Conservation (phyloP, 2,797 vertebrate genomes). For the Sebastes miniatus region DNA sequence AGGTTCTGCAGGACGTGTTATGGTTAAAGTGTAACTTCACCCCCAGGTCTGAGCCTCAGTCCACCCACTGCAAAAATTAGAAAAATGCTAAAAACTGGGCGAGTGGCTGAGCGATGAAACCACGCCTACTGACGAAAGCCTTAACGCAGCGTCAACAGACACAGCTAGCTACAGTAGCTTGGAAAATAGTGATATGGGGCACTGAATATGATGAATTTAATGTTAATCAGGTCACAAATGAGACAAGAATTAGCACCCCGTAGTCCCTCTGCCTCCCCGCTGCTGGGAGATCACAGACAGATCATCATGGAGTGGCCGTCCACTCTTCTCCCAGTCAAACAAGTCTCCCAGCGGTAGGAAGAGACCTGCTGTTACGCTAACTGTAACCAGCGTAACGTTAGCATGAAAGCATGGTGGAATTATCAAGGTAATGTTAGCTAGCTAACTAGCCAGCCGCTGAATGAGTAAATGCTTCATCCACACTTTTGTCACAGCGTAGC, state of each 20-base stretch:
- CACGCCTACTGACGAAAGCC: background rate
- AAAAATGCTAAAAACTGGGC: background rate
- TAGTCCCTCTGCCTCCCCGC: background rate
- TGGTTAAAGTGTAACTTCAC: background rate
- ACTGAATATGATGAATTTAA: background rate
- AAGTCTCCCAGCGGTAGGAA: too few relatives aligned
- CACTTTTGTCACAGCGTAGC: background rate
- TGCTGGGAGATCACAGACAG: background rate
- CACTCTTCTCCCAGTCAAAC: too few relatives aligned
- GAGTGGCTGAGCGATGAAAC: too few relatives aligned
- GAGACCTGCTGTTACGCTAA: too few relatives aligned
- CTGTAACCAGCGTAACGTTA: too few relatives aligned
- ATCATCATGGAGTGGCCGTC: too few relatives aligned
- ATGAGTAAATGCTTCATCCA: too few relatives aligned
- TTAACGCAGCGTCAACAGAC: background rate
- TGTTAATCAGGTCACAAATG: background rate
- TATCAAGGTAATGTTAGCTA: background rate
- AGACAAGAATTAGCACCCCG: background rate
- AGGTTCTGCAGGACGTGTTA: background rate
- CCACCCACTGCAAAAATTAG: background rate
- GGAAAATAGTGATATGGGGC: background rate
- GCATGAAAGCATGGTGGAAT: too few relatives aligned
- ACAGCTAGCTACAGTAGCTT: background rate
- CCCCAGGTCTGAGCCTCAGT: background rate
- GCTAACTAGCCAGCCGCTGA: background rate